Evolutionary conservation across 2,888 invertebrate species (phyloP).

Genomic region (Gibbula magus): DNA sequence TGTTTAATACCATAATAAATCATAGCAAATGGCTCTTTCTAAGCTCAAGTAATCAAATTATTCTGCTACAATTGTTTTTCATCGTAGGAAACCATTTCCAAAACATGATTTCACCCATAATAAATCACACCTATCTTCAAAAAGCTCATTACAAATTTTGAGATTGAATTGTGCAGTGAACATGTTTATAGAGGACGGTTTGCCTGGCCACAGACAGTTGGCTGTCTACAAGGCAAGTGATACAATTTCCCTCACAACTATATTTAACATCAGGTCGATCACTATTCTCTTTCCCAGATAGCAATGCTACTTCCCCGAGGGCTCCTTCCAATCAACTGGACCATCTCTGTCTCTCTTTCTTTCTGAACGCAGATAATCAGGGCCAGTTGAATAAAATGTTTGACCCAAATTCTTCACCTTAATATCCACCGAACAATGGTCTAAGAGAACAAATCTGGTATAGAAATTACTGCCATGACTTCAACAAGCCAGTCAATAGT

Average conservation of each 20-base stretch:
- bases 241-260: constrained; percentile 9
- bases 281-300: background rate
- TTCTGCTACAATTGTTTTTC: constrained; percentile 14
- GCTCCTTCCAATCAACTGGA: background rate
- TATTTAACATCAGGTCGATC: constrained; percentile 14
- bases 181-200: too few species aligned
- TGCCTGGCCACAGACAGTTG: too few species aligned
- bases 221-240: background rate
- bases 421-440: background rate
- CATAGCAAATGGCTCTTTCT: background rate
- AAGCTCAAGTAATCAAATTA: background rate
- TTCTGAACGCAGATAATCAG: background rate
- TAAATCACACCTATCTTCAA: too few species aligned
- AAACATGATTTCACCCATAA: background rate
- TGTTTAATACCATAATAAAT: constrained; percentile 12
- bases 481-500: background rate
- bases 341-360: background rate
- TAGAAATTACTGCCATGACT: background rate
- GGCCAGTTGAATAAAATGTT: background rate
- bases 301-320: background rate
- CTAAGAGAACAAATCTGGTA: background rate
- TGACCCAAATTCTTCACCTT: background rate
- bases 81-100: background rate
- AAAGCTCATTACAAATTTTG: too few species aligned
- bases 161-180: too few species aligned